These are phyloP conservation scores for Pterois miles DNA, from an alignment of 2,797 vertebrate genomes.

Conservation along the genomic window DNA sequence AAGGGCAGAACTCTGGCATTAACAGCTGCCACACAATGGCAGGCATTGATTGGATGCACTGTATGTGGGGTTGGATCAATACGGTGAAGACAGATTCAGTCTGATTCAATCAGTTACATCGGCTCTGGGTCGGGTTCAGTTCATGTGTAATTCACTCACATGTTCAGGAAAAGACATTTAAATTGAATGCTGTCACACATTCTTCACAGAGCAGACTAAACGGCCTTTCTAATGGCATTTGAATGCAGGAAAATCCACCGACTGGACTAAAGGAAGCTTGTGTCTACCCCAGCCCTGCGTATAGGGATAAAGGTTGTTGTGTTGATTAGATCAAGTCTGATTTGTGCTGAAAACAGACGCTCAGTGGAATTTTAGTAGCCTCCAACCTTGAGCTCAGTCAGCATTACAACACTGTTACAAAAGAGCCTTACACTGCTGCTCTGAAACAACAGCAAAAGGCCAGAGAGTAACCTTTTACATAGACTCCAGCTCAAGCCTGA, in stretches of 20 bases:
- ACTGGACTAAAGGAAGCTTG: slow-evolving; percentile 29
- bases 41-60: slow-evolving; percentile 47
- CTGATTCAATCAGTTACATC: slow-evolving; percentile 39
- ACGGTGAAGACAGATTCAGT: slow-evolving; percentile 26
- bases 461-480: slow-evolving; percentile 2
- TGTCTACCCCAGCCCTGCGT: slow-evolving; percentile 14
- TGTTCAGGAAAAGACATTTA: background rate
- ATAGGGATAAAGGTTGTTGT: slow-evolving; percentile 35
- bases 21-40: slow-evolving; percentile 40
- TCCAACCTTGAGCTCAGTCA: slow-evolving; percentile 51
- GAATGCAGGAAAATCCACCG: slow-evolving; percentile 6
- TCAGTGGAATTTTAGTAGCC: slow-evolving; percentile 44
- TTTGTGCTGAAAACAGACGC: background rate
- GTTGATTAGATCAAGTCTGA: slow-evolving; percentile 43
- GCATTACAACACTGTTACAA: slow-evolving; percentile 41
- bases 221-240: background rate
- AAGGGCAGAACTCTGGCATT: slow-evolving; percentile 38
- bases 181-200: background rate
- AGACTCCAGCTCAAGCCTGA: slow-evolving; percentile 10
- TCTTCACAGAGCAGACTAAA: background rate
- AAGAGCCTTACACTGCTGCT: slow-evolving; percentile 32
- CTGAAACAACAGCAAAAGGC: slow-evolving; percentile 26
- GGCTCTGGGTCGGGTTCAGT: background rate
- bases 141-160: slow-evolving; percentile 5
- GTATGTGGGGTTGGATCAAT: slow-evolving; percentile 55